A percentile compares a stretch with the other conserved stretches of the same genome.
Conservation (phyloP, 1,140 invertebrate genomes). For the Pinna nobilis region DNA sequence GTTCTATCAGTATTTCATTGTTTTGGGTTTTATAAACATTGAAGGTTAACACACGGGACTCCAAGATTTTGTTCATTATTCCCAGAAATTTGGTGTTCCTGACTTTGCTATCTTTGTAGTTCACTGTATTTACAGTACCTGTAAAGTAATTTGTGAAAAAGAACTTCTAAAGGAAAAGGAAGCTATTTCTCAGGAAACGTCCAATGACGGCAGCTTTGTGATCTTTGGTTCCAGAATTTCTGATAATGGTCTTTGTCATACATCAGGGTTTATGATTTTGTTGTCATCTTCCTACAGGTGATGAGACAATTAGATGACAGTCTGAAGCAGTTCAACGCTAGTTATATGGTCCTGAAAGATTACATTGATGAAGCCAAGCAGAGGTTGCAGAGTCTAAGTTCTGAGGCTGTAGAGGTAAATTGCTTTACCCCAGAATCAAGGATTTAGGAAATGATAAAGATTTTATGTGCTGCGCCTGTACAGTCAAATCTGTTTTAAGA, state of each 20-base stretch:
- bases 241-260: neutral
- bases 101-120: neutral
- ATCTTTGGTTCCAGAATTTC: too few species aligned
- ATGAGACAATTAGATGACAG: slow-evolving; percentile 50
- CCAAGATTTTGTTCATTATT: too few species aligned
- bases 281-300: slow-evolving; percentile 37
- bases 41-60: too few species aligned
- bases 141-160: too few species aligned
- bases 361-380: slow-evolving; percentile 62
- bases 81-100: too few species aligned
- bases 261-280: neutral
- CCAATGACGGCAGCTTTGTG: too few species aligned
- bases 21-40: too few species aligned
- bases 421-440: neutral
- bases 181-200: too few species aligned
- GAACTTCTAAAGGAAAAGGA: too few species aligned
- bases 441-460: neutral
- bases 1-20: too few species aligned
- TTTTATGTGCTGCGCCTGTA: slow-evolving; percentile 12
- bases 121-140: slow-evolving; percentile 4
- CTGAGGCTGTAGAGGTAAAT: slow-evolving; percentile 49
- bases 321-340: slow-evolving; percentile 57
- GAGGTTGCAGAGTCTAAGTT: slow-evolving; percentile 44
- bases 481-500: neutral
- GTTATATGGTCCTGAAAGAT: slow-evolving; percentile 66